A percentile compares a stretch with the other conserved stretches of the same genome.
Conservation (phyloP, 2,113 vertebrate species). For the Pollachius pollachius region DNA sequence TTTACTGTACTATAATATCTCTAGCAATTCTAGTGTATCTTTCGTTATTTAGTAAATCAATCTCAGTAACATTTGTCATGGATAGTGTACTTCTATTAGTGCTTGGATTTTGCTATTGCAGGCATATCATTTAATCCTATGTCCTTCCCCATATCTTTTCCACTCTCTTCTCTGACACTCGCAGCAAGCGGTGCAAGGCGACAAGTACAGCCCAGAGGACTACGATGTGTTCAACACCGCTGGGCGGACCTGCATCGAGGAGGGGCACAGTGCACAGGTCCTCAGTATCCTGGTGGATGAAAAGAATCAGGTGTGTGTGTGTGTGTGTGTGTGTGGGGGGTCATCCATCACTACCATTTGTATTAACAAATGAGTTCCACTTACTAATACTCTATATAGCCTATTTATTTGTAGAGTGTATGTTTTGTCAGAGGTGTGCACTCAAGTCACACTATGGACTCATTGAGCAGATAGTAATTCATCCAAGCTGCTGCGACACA, state of each 20-base stretch:
- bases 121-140: background rate
- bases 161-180: constrained; percentile 13
- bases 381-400: no score
- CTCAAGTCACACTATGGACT: no score
- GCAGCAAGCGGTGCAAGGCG: constrained; percentile 84
- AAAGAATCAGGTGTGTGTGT: constrained; percentile 82
- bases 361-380: no score
- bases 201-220: constrained; percentile 85
- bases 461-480: no score
- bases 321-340: background rate
- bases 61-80: no score
- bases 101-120: background rate
- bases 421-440: no score
- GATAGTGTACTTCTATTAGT: background rate
- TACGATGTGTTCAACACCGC: constrained; percentile 83
- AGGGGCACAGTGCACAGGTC: constrained; percentile 81
- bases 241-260: constrained; percentile 86
- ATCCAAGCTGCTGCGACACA: no score
- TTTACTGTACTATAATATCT: no score
- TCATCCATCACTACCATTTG: background rate
- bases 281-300: constrained; percentile 88
- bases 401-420: no score
- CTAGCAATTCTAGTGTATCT: no score
- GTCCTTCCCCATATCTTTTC: background rate
- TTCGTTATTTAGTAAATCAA: no score